phyloP scores from a whole-genome alignment of 2,797 vertebrate species.

The Apodemus agrarius region DNA sequence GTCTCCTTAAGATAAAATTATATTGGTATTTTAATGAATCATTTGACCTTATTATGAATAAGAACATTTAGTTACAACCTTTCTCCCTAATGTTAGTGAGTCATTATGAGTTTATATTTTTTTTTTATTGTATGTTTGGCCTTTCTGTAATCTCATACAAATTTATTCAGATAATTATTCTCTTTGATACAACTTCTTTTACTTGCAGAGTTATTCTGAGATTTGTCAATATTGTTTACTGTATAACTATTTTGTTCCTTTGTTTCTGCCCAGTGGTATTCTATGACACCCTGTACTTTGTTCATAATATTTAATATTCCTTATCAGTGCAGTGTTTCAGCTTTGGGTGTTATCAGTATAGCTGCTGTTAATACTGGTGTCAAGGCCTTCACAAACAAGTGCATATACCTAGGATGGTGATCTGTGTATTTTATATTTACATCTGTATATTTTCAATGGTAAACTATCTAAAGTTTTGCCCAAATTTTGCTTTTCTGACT shows the following conservation, averaged over 20 bases:
- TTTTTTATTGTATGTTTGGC: neutral
- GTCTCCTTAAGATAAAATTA: neutral
- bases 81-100: neutral
- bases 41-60: neutral
- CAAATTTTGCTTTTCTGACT: conserved; percentile 4
- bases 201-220: neutral
- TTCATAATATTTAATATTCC: neutral
- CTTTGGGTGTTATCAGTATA: neutral
- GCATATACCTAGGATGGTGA: neutral
- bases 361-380: neutral
- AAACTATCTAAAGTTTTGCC: neutral
- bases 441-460: neutral
- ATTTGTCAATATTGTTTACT: neutral
- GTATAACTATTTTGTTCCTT: neutral
- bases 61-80: neutral
- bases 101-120: neutral
- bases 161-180: neutral
- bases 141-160: neutral
- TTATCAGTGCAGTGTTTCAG: neutral
- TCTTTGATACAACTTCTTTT: neutral
- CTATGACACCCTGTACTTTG: neutral
- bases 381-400: neutral
- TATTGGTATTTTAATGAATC: neutral
- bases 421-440: neutral
- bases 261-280: neutral